Base-by-base conservation (phyloP, 1,140 invertebrate genomes). In the Helicorthomorpha holstii region DNA sequence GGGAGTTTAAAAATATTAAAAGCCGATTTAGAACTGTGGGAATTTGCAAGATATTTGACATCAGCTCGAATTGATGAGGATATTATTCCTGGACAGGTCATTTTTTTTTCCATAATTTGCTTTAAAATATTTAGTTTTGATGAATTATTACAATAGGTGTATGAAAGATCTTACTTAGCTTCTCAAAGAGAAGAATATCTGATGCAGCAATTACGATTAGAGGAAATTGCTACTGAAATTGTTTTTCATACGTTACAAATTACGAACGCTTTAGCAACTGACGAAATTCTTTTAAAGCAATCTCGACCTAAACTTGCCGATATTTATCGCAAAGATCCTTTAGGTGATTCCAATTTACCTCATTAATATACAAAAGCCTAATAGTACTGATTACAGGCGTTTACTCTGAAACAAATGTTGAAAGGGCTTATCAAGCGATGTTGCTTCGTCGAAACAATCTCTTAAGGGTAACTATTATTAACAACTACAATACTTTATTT, bases 161-260 rank as follows among this genome's bases (percentile, higher is more conserved):
- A 52, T 19, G 51, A 52, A 42, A 10, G 51, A 25, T 52, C 44
- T 26, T 52, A 52, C 24, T 34, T 52, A 41, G 44, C 51, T n/a
- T 49, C 51, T 2, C 51, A 52, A 34, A 52, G 51, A 29, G 44
- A 47, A 23, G 44, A 52, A 26, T 52, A 52, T 48, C 38, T 52
- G 27, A 2, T 19, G 3, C 51, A 52, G 24, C 51, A 52, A 25
- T 48, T 52, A 22, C n/a, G 47, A 7, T 24, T 52, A n/a, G 51
- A 52, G 23, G 4, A 19, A 47, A 44, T 27, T 25, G 51, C 44
- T 3, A 19, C 34, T 7, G 51, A 52, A 48, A 48, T 52, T 10
- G 44, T 38, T 10, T 52, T 48, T 29, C 51, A 52, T 22, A 52
- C 51, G 3, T 10, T 52, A 42, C 43, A 48, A 27, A 42, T 52